A percentile compares a stretch with the other conserved stretches of the same genome.
These are phyloP conservation scores for Acipenser oxyrinchus DNA, from an alignment of 2,797 vertebrate genomes.

Conservation along the genomic window DNA sequence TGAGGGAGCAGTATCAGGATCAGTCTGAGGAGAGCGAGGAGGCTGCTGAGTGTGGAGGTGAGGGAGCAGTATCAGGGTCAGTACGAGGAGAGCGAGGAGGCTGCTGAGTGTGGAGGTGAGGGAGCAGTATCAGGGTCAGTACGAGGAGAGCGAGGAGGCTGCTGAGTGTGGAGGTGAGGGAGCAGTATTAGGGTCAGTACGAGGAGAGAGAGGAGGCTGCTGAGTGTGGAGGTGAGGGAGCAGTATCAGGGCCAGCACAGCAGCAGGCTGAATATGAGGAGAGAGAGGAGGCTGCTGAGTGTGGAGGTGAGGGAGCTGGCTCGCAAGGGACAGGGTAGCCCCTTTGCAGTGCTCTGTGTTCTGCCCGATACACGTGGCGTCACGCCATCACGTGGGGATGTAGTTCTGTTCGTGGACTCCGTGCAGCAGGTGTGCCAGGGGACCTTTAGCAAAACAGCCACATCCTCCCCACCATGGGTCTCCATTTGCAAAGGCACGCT, in stretches of 20 bases:
- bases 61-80: conserved; percentile 33
- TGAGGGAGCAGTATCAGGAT: no score
- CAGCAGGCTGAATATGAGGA: conserved; percentile 18
- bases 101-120: conserved; percentile 17
- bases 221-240: no score
- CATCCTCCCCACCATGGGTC: conserved; percentile 88
- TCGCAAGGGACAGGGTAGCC: neutral
- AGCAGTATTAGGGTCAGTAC: no score
- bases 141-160: conserved; percentile 28
- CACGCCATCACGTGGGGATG: conserved; percentile 91
- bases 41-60: neutral
- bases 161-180: neutral
- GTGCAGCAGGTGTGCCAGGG: conserved; percentile 86
- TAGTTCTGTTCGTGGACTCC: conserved; percentile 94
- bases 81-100: conserved; percentile 37
- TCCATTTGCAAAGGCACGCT: conserved; percentile 77
- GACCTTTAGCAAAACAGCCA: conserved; percentile 83
- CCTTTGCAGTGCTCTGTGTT: conserved; percentile 72
- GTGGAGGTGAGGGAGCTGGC: conserved; percentile 7
- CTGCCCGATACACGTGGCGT: conserved; percentile 81
- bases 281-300: neutral
- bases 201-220: no score
- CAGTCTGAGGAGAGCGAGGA: conserved; percentile 3
- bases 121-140: conserved; percentile 31
- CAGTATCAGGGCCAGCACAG: conserved; percentile 16